Conservation (phyloP, 53 echinoderm and acorn worm genomes). For the Zoroaster sp. region DNA sequence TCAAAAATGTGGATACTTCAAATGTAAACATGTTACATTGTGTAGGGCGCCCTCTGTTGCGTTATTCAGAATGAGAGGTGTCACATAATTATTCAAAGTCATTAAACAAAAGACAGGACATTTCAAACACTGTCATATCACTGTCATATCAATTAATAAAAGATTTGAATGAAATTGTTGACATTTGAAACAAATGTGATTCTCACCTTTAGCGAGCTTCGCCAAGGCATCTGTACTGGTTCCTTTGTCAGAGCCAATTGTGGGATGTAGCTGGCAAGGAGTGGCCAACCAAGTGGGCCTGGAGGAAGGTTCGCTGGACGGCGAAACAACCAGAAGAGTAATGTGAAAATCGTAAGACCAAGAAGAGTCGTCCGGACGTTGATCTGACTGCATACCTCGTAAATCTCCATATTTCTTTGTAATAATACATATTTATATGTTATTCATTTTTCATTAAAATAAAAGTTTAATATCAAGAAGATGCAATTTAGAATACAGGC, state of each 20-base stretch:
- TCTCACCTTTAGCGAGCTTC: background rate
- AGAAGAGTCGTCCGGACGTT: conserved; percentile 10
- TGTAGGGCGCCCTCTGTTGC: background rate
- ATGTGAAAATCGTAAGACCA: background rate
- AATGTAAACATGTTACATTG: background rate
- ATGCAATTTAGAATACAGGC: too few species aligned
- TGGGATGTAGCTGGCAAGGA: conserved; percentile 58
- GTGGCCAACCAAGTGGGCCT: conserved; percentile 50
- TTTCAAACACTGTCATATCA: too few species aligned
- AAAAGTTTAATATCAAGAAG: too few species aligned
- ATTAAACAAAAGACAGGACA: background rate
- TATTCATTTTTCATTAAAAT: background rate
- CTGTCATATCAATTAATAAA: background rate
- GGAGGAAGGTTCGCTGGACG: conserved; percentile 49
- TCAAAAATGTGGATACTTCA: background rate
- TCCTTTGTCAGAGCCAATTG: conserved; percentile 37
- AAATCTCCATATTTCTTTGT: background rate
- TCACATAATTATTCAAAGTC: background rate
- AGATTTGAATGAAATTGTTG: background rate
- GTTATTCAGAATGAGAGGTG: background rate
- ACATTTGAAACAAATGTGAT: background rate
- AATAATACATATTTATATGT: too few species aligned
- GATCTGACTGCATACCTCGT: background rate
- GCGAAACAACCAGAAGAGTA: background rate
- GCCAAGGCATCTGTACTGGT: conserved; percentile 33